Base-by-base conservation (phyloP, 2,797 vertebrate genomes). In the Melopsittacus undulatus region DNA sequence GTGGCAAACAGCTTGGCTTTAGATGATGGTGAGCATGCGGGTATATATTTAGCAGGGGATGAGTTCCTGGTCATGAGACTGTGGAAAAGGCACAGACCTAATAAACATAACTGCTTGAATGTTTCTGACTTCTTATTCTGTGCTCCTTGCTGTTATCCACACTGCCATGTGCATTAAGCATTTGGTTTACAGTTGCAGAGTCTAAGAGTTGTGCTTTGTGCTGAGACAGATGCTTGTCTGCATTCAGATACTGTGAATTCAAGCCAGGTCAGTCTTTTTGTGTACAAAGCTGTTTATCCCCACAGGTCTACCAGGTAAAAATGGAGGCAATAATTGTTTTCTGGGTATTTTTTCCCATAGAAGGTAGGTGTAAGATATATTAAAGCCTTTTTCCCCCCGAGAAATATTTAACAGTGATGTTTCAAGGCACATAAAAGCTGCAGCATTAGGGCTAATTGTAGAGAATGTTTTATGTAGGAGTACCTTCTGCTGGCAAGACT, bases 401-500 rank as follows among this genome's bases (percentile, higher is more conserved):
- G 15, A 74, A 83, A 2, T 75, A 57, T 63, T 87, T 57, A 48
- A 51, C 21, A 62, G 51, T 64, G 63, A 29, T 48, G 9, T 83
- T 72, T 88, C 14, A 48, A 75, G 79, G 40, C n/a, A 18, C 0
- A 1, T 38, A 46, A 40, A 91, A 92, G 24, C 91, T 89, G 73
- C 76, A 88, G 34, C 45, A 52, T 32, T 83, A 38, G 54, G 61
- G 78, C 57, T 93, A 56, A 83, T 56, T 59, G 76, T 78, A 12
- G 51, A 40, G 80, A 90, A 61, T 0, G 4, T 54, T 92, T 90
- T 48, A 36, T 45, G 85, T 83, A 67, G 95, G 84, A 94, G 70
- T 86, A 64, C 59, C 30, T 90, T 90, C 87, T 92, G 38, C 80
- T 96, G 91, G 85, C 82, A 83, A 61, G 89, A 59, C 30, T 88